Base-by-base conservation (phyloP, 2,113 vertebrate species). In the Nyctereutes procyonoides region DNA sequence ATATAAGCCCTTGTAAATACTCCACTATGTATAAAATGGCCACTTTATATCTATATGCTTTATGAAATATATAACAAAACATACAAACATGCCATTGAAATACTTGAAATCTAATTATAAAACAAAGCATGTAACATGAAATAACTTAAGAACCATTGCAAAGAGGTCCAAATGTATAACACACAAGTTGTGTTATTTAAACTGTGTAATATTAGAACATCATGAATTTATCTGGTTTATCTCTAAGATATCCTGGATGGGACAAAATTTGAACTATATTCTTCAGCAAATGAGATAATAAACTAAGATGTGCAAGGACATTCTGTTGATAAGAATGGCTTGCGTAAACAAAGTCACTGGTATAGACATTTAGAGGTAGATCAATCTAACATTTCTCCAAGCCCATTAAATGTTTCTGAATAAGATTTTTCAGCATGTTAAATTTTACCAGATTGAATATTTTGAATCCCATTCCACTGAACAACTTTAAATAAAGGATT, bases 401-500 rank as follows among this genome's bases (percentile, higher is more conserved):
- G 55, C 65, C 35, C 87, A 95, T 62, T 67, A 90, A 96, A 48
- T 95, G 85, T 79, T 95, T 82, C 93, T 95, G 94, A 98, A 88
- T 95, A 95, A 82, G 88, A 90, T 90, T 94, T 88, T 92, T 84
- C 67, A 93, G 32, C 38, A 20, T 71, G 77, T 81, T 92, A 96
- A 96, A 88, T 97, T 92, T 90, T 95, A 93, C 58, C 55, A 95
- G 74, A 96, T 63, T 85, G 97, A 96, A 67, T 96, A 92, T 96
- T 95, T 97, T 97, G 90, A 96, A 53, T 88, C n/a, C 26, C 51
- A 85, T 93, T 67, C 81, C 53, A 94, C 63, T 93, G 95, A 98
- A 97, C 92, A 95, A 97, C 53, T 97, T 96, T 97, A 92, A 97
- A 92, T 90, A 77, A 97, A 92, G 90, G 92, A 95, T 95, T 92